Evolutionary conservation across 2,797 vertebrate genomes (phyloP), one percentile per base, ranked within the genome.

Genomic region (Emydoidea blandingii): DNA sequence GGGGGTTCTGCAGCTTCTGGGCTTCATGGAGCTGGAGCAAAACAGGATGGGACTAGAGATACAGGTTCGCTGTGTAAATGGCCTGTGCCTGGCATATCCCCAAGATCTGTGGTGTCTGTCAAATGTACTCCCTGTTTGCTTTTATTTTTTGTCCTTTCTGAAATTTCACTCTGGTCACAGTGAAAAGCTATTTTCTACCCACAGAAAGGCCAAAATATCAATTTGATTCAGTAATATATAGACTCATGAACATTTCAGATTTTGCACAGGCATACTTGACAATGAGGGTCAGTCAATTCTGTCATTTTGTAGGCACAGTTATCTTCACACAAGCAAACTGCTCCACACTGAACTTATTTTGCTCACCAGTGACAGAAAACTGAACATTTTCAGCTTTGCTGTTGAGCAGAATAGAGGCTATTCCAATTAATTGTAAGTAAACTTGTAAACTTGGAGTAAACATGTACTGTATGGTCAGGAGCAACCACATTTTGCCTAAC

Each of bases 181-280:
- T 79, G 79, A 81, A 94, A 94, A 59, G 81, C 31, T 72, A 89
- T 44, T 34, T 93, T 93, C 85, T 87, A 18, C 92, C 74, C 52
- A 88, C n/a, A 89, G 21, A 21, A 15, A 94, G 44, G 56, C 23
- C 56, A 94, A 81, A 90, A 89, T 89, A 88, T 62, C 85, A 83
- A 91, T 85, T 85, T 83, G 68, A 90, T 50, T 87, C 44, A 76
- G 14, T 89, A 27, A 37, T 37, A 68, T 19, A 65, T n/a, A 65
- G 59, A 94, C 86, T 91, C 94, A 93, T 50, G 86, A 96, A 87
- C 25, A 37, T 0, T 0, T 81, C 89, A 79, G 12, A 62, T 93
- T 93, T 95, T 92, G 47, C 74, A 89, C 5, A 54, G 79, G 49
- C 25, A 94, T 79, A 41, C 37, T 91, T 57, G 23, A 85, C 80